These are phyloP conservation scores for Thalpophila matura DNA, from an alignment of 2,888 invertebrate genomes.

Conservation along the genomic window DNA sequence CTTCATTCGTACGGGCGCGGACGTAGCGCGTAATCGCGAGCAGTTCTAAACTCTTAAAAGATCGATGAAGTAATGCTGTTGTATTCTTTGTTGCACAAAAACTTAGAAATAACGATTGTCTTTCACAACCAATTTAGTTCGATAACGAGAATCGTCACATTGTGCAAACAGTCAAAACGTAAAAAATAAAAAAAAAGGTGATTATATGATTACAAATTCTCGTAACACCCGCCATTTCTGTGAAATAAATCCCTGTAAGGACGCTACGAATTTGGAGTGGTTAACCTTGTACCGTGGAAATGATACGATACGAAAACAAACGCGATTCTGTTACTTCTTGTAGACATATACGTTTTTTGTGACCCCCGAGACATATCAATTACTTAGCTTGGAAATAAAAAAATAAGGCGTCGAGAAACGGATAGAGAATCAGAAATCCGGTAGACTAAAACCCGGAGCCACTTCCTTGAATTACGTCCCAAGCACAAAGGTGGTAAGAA, in stretches of 20 bases:
- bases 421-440: slow-evolving; percentile 30
- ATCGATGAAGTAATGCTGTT: slow-evolving; percentile 11
- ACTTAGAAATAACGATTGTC: slow-evolving; percentile 20
- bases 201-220: slow-evolving; percentile 46
- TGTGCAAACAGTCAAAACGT: slow-evolving; percentile 18
- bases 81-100: slow-evolving; percentile 25
- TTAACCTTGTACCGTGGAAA: slow-evolving; percentile 57
- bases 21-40: slow-evolving; percentile 29
- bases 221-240: slow-evolving; percentile 46
- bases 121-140: slow-evolving; percentile 28
- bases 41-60: slow-evolving; percentile 26
- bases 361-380: slow-evolving; percentile 55
- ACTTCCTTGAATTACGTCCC: slow-evolving; percentile 30
- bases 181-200: slow-evolving; percentile 21
- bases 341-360: slow-evolving; percentile 55
- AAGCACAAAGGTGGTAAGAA: slow-evolving; percentile 41
- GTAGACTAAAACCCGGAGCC: slow-evolving; percentile 17
- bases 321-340: slow-evolving; percentile 58
- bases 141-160: slow-evolving; percentile 9
- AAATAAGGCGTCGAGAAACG: slow-evolving; percentile 33
- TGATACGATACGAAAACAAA: slow-evolving; percentile 58
- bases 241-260: slow-evolving; percentile 57
- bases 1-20: slow-evolving; percentile 51
- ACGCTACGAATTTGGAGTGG: slow-evolving; percentile 52
- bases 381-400: slow-evolving; percentile 49